phyloP scores from a whole-genome alignment of 37 sponge, comb jelly and placozoan species.

The Ianthella basta region DNA sequence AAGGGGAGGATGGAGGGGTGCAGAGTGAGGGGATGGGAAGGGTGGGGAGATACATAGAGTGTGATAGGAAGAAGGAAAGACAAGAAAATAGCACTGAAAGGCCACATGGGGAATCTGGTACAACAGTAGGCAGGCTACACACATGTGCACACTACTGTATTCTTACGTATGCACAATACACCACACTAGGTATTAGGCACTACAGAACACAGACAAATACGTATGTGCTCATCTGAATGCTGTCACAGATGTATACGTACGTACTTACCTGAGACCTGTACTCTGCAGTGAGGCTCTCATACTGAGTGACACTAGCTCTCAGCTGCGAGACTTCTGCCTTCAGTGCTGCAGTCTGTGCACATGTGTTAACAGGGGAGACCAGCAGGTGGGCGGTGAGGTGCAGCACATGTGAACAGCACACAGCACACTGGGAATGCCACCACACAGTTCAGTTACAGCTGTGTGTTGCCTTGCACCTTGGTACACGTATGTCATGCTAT shows the following conservation, averaged over 20 bases:
- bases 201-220: slow-evolving; percentile 7
- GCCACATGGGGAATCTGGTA: too few species aligned
- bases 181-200: too few species aligned
- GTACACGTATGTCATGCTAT: too few species aligned
- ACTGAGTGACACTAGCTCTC: slow-evolving; percentile 44
- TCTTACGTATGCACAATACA: neutral
- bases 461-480: too few species aligned
- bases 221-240: neutral
- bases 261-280: slow-evolving; percentile 63
- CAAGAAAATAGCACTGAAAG: neutral
- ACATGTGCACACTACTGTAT: too few species aligned
- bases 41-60: neutral
- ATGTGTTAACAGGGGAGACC: neutral
- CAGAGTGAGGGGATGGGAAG: neutral
- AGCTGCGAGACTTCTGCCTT: slow-evolving; percentile 54
- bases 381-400: too few species aligned
- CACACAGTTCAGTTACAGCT: too few species aligned
- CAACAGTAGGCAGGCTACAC: too few species aligned
- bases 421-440: too few species aligned
- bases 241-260: too few species aligned
- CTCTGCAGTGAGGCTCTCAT: slow-evolving; percentile 55
- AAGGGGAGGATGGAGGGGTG: neutral
- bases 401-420: too few species aligned
- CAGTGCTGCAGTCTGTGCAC: slow-evolving; percentile 13
- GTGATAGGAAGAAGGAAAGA: neutral